Percentiles rank a stretch among this genome's conserved stretches.
These are phyloP conservation scores for Motacilla alba DNA, from an alignment of 2,113 vertebrate genomes.

Conservation along the genomic window DNA sequence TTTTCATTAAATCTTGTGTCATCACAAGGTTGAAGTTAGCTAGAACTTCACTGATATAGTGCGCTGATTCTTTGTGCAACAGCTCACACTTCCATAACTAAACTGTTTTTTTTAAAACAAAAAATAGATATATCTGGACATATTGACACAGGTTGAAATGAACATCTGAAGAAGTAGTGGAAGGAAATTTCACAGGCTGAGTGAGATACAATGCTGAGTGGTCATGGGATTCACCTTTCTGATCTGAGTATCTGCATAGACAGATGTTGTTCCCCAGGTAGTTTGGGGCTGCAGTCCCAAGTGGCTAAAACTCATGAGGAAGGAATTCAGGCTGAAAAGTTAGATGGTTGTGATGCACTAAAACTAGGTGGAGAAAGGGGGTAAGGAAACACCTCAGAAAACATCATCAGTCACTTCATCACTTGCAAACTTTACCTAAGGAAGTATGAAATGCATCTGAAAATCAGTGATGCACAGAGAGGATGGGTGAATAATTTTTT, in stretches of 20 bases:
- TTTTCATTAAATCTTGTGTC: not conserved
- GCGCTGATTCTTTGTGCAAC: not conserved
- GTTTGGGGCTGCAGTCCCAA: not conserved
- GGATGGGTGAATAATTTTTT: not conserved
- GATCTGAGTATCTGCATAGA: not conserved
- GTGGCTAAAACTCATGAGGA: not conserved
- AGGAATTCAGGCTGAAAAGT: not conserved
- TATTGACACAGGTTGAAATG: not conserved
- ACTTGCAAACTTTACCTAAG: not conserved
- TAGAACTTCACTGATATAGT: not conserved
- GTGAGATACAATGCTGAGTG: not conserved
- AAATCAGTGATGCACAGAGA: not conserved
- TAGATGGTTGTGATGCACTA: not conserved
- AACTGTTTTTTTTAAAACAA: not conserved
- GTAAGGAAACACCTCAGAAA: not conserved
- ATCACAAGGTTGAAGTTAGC: not conserved
- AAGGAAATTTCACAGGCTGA: not conserved
- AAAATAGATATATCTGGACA: not conserved
- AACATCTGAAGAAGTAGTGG: not conserved
- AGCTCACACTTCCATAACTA: not conserved
- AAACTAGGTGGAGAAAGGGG: fast-evolving
- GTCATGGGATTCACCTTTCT: not conserved
- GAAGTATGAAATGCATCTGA: not conserved
- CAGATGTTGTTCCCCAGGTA: not conserved
- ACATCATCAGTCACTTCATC: not conserved